Conservation (phyloP, 2,113 vertebrate genomes). For the Apeltes quadracus region DNA sequence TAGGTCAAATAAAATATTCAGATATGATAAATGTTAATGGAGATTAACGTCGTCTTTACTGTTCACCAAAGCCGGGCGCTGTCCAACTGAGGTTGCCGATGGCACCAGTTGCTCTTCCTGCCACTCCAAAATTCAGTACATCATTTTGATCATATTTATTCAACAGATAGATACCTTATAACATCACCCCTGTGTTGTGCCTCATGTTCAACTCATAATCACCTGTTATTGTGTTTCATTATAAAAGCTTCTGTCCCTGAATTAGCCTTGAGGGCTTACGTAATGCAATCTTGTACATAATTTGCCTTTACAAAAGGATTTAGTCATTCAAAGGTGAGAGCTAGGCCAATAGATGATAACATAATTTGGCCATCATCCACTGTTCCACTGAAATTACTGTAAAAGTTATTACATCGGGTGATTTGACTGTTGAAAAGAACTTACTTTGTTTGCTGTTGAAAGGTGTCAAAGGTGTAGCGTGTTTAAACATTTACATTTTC, state of each 20-base stretch:
- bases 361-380: not conserved
- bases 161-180: not conserved
- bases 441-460: not conserved
- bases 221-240: not conserved
- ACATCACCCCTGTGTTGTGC: not conserved
- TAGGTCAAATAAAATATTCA: conserved; percentile 61
- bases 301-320: not conserved
- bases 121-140: not conserved
- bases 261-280: not conserved
- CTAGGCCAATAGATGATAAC: too few relatives aligned
- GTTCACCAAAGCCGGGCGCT: not conserved
- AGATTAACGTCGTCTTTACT: not conserved
- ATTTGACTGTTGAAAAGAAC: not conserved
- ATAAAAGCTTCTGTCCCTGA: not conserved
- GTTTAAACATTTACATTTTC: not conserved
- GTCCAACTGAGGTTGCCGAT: not conserved
- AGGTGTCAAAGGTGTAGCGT: not conserved
- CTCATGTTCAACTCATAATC: not conserved
- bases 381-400: not conserved
- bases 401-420: not conserved
- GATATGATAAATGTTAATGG: conserved; percentile 27
- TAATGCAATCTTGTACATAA: not conserved
- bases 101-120: not conserved
- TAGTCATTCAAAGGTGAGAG: not conserved
- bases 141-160: not conserved